These are phyloP conservation scores for Chiloscyllium punctatum DNA, from an alignment of 2,797 vertebrate species.

Conservation along the genomic window DNA sequence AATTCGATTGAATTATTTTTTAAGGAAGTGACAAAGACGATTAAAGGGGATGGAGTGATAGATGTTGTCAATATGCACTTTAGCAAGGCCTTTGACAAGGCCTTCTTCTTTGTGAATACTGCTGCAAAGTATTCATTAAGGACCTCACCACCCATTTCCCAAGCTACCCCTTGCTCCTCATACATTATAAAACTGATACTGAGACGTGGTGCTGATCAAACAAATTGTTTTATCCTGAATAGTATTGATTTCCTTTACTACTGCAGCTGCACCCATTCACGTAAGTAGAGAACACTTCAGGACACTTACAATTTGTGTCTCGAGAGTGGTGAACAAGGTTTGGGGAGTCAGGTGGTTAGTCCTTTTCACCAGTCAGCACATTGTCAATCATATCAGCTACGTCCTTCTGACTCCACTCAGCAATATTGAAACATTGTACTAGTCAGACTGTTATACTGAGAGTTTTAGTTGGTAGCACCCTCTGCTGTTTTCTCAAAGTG, in stretches of 20 bases:
- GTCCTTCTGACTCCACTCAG: too few relatives aligned
- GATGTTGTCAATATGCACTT: too few relatives aligned
- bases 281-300: background rate
- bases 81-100: too few relatives aligned
- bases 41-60: too few relatives aligned
- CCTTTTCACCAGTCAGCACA: background rate
- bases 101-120: too few relatives aligned
- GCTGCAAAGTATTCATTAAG: too few relatives aligned
- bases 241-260: background rate
- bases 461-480: background rate
- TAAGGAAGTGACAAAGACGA: too few relatives aligned
- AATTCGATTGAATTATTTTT: too few relatives aligned
- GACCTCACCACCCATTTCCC: too few relatives aligned
- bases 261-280: background rate
- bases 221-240: background rate
- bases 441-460: background rate
- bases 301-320: background rate
- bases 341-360: background rate
- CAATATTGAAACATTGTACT: background rate
- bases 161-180: too few relatives aligned
- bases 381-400: too few relatives aligned
- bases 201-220: background rate
- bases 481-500: background rate
- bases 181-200: too few relatives aligned
- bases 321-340: background rate